Percentiles rank a stretch among this genome's conserved stretches.
Conservation (phyloP, 1,140 invertebrate genomes). For the Euglossa dilemma region DNA sequence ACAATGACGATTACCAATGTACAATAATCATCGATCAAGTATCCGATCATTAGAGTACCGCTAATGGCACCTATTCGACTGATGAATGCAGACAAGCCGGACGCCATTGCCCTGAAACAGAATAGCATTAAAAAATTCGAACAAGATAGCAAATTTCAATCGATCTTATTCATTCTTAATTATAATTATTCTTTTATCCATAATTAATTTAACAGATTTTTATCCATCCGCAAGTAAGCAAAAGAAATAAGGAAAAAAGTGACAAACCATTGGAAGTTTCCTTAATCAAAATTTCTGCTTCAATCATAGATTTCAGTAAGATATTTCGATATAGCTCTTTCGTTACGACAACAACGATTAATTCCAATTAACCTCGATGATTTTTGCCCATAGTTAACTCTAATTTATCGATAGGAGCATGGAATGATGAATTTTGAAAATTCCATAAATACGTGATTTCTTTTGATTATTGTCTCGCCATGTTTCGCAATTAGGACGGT, state of each 20-base stretch:
- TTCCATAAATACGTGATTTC: not conserved
- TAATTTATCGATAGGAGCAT: not conserved
- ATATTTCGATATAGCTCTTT: not conserved
- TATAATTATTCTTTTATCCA: not conserved
- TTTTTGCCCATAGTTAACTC: not conserved
- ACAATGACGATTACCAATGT: constrained; percentile 72
- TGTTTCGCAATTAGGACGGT: no score
- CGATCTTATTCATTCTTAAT: not conserved
- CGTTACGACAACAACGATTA: not conserved
- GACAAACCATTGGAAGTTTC: no score
- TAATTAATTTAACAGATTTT: no score
- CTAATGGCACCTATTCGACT: constrained; percentile 75
- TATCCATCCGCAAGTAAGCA: no score
- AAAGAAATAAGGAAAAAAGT: no score
- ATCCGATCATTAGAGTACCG: constrained; percentile 76
- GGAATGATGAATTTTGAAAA: not conserved
- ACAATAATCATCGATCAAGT: constrained; percentile 79
- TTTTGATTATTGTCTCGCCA: no score
- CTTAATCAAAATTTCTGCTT: not conserved
- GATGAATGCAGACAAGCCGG: constrained; percentile 73
- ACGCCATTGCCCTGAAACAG: constrained; percentile 74
- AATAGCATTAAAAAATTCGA: not conserved
- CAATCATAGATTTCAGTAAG: not conserved
- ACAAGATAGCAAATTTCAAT: not conserved
- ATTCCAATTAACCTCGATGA: not conserved